phyloP scores from a whole-genome alignment of 2,113 vertebrate genomes.

The Poicephalus meyeri region DNA sequence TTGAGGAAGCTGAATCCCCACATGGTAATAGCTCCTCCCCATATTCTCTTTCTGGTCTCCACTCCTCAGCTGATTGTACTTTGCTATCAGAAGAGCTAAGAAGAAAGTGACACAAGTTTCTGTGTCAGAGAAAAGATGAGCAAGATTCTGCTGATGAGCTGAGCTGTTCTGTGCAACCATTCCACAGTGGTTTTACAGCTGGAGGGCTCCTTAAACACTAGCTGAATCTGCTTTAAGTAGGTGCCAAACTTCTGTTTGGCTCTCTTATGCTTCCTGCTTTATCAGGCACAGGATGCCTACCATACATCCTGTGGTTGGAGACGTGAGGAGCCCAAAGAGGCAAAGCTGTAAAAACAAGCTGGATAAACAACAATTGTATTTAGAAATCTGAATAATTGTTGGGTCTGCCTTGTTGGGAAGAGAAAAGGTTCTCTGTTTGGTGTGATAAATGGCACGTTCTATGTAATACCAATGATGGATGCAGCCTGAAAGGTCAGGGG shows the following conservation, averaged over 20 bases:
- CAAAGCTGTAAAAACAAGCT: conserved; percentile 8
- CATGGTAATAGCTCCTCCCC: neutral
- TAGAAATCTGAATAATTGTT: conserved; percentile 59
- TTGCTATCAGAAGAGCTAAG: neutral
- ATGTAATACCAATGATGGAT: conserved; percentile 72
- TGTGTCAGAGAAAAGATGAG: neutral
- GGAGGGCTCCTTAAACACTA: neutral
- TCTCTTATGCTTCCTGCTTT: neutral
- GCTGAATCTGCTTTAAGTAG: neutral
- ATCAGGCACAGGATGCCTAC: neutral
- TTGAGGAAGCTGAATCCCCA: neutral
- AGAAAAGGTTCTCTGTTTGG: conserved; percentile 60
- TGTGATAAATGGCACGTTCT: conserved; percentile 72
- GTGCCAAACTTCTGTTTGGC: neutral
- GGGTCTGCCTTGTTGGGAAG: conserved; percentile 25
- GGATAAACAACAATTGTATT: conserved; percentile 34
- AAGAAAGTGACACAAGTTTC: neutral
- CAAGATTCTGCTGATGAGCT: neutral
- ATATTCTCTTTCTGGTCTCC: neutral
- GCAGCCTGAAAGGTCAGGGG: conserved; percentile 69
- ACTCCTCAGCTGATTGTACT: neutral
- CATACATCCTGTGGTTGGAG: neutral
- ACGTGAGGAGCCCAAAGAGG: conserved; percentile 3
- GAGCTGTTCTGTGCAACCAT: neutral
- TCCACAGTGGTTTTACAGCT: neutral